These are phyloP conservation scores for Hydrolagus colliei DNA, from an alignment of 2,797 vertebrate species.

Conservation along the genomic window DNA sequence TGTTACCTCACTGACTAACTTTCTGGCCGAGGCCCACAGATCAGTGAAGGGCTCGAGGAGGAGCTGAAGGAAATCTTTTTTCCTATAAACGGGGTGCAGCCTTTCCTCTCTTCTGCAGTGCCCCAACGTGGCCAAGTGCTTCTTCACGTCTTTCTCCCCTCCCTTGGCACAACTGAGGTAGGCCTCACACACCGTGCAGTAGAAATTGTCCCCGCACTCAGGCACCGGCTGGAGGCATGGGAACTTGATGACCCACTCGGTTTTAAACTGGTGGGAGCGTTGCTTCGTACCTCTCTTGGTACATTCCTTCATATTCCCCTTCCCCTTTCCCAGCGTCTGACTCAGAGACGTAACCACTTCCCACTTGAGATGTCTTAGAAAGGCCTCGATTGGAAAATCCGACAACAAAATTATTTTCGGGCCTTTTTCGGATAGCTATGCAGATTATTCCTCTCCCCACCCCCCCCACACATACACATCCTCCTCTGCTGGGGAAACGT, in stretches of 20 bases:
- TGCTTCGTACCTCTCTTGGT: neutral
- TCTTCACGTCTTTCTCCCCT: conserved; percentile 19
- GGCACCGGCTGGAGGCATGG: neutral
- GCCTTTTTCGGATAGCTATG: no score
- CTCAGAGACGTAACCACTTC: no score
- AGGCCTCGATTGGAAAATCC: no score
- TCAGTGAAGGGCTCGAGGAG: neutral
- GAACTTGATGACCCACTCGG: conserved; percentile 1
- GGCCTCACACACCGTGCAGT: neutral
- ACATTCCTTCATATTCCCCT: neutral
- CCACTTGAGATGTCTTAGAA: no score
- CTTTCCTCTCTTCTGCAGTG: conserved; percentile 7
- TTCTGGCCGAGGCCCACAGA: no score
- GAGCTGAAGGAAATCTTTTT: neutral
- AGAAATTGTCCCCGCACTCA: neutral
- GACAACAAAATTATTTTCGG: no score
- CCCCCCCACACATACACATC: no score
- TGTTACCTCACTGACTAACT: no score
- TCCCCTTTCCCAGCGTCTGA: neutral
- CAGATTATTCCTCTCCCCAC: no score
- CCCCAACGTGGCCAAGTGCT: neutral
- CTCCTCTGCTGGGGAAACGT: no score
- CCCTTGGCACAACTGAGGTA: conserved; percentile 16
- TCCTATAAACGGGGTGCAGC: conserved; percentile 9
- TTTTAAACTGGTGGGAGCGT: neutral